Percentiles rank a stretch among this genome's conserved stretches.
These are phyloP conservation scores for Scrobipalpa costella DNA, from an alignment of 2,888 invertebrate genomes.

Conservation along the genomic window DNA sequence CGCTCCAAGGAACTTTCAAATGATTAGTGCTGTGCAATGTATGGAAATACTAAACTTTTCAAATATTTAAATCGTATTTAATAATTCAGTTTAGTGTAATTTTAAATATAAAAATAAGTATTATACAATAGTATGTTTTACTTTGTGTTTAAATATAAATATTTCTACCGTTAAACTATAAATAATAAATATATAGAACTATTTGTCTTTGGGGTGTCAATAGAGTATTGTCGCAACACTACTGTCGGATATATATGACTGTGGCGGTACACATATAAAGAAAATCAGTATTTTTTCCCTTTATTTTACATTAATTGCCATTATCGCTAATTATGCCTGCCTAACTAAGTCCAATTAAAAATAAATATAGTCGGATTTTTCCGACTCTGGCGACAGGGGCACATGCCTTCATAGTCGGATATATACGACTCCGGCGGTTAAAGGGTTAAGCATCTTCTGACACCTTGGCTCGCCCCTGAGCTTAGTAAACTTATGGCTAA, in stretches of 20 bases:
- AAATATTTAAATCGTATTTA: not conserved
- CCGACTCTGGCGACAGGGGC: not conserved
- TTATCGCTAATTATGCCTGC: not conserved
- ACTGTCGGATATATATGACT: not conserved
- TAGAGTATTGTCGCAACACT: not conserved
- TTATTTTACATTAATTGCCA: not conserved
- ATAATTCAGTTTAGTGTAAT: not conserved
- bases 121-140: not conserved
- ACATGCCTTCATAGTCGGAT: not conserved
- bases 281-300: not conserved
- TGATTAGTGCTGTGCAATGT: conserved; percentile 16
- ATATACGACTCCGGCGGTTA: conserved; percentile 1
- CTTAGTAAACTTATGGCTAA: too few species aligned
- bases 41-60: not conserved
- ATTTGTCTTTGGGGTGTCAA: not conserved
- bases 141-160: not conserved
- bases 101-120: not conserved
- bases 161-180: not conserved
- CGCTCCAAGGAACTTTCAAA: not conserved
- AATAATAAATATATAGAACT: not conserved
- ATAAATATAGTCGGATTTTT: not conserved
- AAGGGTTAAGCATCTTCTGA: too few species aligned
- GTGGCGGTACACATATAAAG: not conserved
- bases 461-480: too few species aligned
- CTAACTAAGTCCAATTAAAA: not conserved